Evolutionary conservation across 2,113 vertebrate genomes (phyloP).

Genomic region (human): GRCh38 chr18:8511501-8512000

Average conservation of each 20-base stretch:
- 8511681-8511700: not conserved
- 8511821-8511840: not conserved
- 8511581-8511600: not conserved
- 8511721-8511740: not conserved
- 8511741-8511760: conserved; percentile 17
- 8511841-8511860: not conserved
- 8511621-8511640: not conserved
- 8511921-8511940: not conserved
- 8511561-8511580: not conserved
- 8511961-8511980: not conserved
- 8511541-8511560: not conserved
- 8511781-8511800: not conserved
- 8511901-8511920: not conserved
- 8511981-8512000: not conserved
- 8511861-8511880: not conserved
- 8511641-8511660: not conserved
- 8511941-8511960: conserved; percentile 15
- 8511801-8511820: not conserved
- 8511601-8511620: not conserved
- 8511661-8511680: not conserved
- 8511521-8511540: not conserved
- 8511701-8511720: not conserved
- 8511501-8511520: not conserved
- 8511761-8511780: not conserved
- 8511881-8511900: not conserved